These are phyloP conservation scores for Bos indicus DNA, from an alignment of 2,113 vertebrate genomes.

Conservation along the genomic window DNA sequence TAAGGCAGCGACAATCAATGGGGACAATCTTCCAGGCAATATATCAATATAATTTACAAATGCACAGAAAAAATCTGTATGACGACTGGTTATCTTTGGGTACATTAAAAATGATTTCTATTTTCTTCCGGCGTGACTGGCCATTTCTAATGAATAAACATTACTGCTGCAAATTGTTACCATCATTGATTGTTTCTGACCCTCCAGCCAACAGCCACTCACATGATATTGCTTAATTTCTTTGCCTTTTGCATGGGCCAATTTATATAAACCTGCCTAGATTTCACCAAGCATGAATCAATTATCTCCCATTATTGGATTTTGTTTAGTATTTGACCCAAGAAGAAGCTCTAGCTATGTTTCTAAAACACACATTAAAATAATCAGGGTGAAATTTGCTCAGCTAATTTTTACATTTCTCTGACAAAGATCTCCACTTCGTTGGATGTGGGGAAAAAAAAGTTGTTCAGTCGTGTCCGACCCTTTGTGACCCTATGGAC, in stretches of 20 bases:
- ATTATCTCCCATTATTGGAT: background rate
- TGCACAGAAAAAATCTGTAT: background rate
- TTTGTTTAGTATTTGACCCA: constrained; percentile 16
- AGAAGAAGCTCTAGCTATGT: background rate
- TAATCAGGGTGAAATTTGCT: background rate
- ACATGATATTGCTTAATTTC: background rate
- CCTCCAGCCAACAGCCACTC: background rate
- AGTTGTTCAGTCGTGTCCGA: rapidly evolving
- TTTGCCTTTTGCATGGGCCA: background rate
- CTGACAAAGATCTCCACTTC: background rate
- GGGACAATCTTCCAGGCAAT: background rate
- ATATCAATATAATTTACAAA: background rate
- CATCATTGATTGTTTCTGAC: background rate
- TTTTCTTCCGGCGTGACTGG: background rate
- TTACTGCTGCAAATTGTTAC: background rate
- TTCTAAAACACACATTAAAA: background rate
- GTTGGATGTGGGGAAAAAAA: rapidly evolving
- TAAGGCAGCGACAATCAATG: background rate
- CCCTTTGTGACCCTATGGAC: background rate
- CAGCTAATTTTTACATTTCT: background rate
- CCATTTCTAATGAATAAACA: background rate
- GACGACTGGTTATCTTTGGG: background rate
- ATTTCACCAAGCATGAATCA: background rate
- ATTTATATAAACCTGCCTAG: background rate
- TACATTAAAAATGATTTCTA: background rate